Conservation (phyloP, 2,113 vertebrate genomes). For the Tonatia bakeri region DNA sequence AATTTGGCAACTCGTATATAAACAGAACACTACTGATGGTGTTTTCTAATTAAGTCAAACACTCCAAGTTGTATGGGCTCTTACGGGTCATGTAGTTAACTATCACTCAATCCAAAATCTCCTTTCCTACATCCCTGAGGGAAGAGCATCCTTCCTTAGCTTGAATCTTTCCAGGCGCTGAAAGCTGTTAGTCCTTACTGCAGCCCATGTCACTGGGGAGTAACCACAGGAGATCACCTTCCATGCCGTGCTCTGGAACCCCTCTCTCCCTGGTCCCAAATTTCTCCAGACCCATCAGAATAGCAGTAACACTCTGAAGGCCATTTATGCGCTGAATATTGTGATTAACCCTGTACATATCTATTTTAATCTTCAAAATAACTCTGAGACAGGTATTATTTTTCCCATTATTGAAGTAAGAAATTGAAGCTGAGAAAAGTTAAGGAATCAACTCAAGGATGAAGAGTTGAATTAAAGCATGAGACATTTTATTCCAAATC, state of each 20-base stretch:
- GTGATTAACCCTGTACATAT: background rate
- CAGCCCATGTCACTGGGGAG: background rate
- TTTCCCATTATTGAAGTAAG: background rate
- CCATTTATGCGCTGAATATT: no score
- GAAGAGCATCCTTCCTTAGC: background rate
- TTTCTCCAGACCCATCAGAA: background rate
- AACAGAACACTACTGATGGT: background rate
- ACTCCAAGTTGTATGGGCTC: background rate
- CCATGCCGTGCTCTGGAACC: background rate
- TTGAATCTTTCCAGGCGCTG: background rate
- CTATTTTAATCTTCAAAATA: background rate
- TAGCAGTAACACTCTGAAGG: background rate
- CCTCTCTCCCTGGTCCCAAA: background rate
- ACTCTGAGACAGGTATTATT: background rate
- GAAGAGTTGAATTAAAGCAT: background rate
- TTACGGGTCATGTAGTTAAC: background rate
- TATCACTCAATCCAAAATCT: background rate
- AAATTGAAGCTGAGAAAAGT: background rate
- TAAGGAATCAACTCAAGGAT: background rate
- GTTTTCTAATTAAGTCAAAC: constrained; percentile 21
- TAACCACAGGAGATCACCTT: background rate
- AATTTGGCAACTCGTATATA: constrained; percentile 20
- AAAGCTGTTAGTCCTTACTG: background rate
- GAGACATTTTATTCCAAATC: background rate
- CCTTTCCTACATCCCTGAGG: background rate